Evolutionary conservation across 2,888 invertebrate species (phyloP).

Genomic region (Ophonus ardosiacus): DNA sequence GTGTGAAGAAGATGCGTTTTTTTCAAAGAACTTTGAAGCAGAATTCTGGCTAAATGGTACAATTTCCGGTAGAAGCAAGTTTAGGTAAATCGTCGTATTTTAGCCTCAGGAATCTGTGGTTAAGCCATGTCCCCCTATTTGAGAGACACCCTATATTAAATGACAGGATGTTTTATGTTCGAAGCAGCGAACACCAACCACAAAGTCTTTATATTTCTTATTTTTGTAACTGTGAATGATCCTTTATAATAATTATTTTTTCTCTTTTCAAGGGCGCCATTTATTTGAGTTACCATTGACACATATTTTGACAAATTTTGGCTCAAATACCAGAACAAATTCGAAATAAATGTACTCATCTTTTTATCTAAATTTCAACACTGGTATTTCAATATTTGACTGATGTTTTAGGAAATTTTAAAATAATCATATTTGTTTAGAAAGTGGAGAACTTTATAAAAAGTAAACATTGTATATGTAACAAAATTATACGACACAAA

Average conservation of each 20-base stretch:
- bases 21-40: too few species aligned
- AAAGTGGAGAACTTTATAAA: not conserved
- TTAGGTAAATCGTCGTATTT: too few species aligned
- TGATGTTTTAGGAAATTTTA: not conserved
- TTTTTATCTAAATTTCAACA: not conserved
- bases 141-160: too few species aligned
- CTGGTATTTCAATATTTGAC: not conserved
- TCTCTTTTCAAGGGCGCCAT: not conserved
- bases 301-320: slow-evolving; percentile 8
- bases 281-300: slow-evolving; percentile 15
- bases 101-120: too few species aligned
- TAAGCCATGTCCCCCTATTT: too few species aligned
- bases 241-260: slow-evolving; percentile 22
- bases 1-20: too few species aligned
- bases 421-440: not conserved
- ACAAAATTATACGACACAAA: not conserved
- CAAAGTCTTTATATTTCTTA: too few species aligned
- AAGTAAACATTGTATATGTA: not conserved
- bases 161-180: too few species aligned
- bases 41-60: too few species aligned
- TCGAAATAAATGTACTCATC: not conserved
- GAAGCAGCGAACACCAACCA: too few species aligned
- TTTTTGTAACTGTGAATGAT: too few species aligned
- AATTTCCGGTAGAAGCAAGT: too few species aligned
- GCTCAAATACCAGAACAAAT: not conserved